These are phyloP conservation scores for Sesamia inferens DNA, from an alignment of 2,888 invertebrate genomes.

Conservation along the genomic window DNA sequence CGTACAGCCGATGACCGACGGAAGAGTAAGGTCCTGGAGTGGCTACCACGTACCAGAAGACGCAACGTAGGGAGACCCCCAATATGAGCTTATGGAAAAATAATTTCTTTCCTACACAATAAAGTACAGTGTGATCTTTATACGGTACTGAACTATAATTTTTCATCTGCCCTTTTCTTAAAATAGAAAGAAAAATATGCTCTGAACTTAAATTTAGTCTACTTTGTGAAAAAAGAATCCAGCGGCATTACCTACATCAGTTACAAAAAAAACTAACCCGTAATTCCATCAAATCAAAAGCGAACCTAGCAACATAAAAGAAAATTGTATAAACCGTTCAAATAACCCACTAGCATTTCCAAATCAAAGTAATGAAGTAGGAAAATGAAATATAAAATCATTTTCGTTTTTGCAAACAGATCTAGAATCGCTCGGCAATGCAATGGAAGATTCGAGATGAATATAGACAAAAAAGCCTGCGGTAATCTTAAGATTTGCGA, in stretches of 20 bases:
- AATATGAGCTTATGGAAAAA: too few species aligned
- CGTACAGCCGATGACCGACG: too few species aligned
- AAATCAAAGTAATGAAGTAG: constrained; percentile 67
- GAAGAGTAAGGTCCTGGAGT: too few species aligned
- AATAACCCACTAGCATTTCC: constrained; percentile 50
- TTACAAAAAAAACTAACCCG: constrained; percentile 8
- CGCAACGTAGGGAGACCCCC: too few species aligned
- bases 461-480: constrained; percentile 70
- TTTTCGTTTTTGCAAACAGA: constrained; percentile 73
- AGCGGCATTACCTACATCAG: not conserved
- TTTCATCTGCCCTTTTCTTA: too few species aligned
- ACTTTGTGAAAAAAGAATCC: too few species aligned
- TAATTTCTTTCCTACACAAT: too few species aligned
- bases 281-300: constrained; percentile 42
- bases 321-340: constrained; percentile 43
- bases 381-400: constrained; percentile 70
- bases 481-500: constrained; percentile 67
- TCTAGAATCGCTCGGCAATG: constrained; percentile 68
- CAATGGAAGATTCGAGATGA: constrained; percentile 66
- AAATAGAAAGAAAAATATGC: too few species aligned
- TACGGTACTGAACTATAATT: too few species aligned
- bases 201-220: too few species aligned
- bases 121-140: too few species aligned
- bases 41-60: too few species aligned
- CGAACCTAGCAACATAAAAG: constrained; percentile 21